A percentile compares a stretch with the other conserved stretches of the same genome.
These are phyloP conservation scores for Coenonympha arcania DNA, from an alignment of 2,888 invertebrate genomes.

Conservation along the genomic window DNA sequence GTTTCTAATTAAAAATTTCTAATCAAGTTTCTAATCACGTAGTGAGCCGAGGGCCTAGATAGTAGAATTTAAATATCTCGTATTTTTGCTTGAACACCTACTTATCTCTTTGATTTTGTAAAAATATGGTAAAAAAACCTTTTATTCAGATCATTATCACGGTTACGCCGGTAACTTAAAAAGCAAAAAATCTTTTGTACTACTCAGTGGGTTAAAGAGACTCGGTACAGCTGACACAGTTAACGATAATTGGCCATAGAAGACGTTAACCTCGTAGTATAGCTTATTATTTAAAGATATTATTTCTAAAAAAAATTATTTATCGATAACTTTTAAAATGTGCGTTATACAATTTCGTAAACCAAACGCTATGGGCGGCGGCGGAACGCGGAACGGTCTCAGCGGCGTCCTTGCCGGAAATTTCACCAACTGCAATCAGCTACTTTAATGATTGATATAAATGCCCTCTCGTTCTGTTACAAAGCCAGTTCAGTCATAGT, in stretches of 20 bases:
- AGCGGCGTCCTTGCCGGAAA: constrained; percentile 66
- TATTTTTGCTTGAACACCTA: no score
- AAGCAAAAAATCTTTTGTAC: constrained; percentile 12
- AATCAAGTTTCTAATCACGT: no score
- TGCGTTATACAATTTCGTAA: constrained; percentile 40
- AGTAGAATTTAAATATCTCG: no score
- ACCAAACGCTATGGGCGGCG: constrained; percentile 51
- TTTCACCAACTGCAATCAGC: constrained; percentile 66
- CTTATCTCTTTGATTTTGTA: neutral
- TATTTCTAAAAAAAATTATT: neutral
- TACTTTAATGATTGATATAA: constrained; percentile 61
- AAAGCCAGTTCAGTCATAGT: constrained; percentile 58
- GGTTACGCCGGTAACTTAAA: constrained; percentile 1
- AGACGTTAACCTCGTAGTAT: neutral
- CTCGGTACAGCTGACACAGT: constrained; percentile 1
- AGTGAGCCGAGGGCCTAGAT: no score
- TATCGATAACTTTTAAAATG: neutral
- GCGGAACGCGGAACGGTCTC: constrained; percentile 58
- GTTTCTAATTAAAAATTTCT: no score
- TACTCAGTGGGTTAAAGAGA: constrained; percentile 3
- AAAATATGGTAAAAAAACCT: neutral
- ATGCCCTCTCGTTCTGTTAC: constrained; percentile 50
- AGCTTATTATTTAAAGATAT: neutral
- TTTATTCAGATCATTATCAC: constrained; percentile 2
- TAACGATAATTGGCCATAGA: neutral